phyloP scores from a whole-genome alignment of 2,113 vertebrate genomes.

The Carollia perspicillata region DNA sequence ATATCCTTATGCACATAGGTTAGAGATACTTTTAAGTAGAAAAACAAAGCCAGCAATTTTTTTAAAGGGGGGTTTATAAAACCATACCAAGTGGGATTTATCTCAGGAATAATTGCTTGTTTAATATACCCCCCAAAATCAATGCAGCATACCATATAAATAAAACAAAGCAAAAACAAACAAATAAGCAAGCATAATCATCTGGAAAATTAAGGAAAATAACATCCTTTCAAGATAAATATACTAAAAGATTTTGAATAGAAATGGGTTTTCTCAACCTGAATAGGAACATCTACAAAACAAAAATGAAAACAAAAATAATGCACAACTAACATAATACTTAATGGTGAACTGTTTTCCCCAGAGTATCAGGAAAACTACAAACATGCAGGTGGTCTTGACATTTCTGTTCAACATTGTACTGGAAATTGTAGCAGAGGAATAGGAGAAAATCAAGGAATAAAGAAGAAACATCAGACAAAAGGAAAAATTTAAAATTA shows the following conservation, averaged over 20 bases:
- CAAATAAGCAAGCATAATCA: neutral
- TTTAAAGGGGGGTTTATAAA: neutral
- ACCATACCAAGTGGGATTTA: neutral
- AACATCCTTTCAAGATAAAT: neutral
- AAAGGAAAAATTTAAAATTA: neutral
- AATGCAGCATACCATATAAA: neutral
- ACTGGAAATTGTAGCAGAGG: neutral
- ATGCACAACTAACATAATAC: neutral
- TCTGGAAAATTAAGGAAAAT: neutral
- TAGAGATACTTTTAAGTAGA: neutral
- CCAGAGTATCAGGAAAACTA: neutral
- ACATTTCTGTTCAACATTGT: neutral
- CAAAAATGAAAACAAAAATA: neutral
- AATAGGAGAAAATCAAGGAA: neutral
- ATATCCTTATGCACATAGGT: neutral
- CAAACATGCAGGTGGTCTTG: neutral
- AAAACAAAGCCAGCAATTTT: neutral
- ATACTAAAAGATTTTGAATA: neutral
- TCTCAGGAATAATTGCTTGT: neutral
- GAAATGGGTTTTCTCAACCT: neutral
- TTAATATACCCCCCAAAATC: neutral
- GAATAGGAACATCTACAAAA: neutral
- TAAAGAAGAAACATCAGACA: neutral
- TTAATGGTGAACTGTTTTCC: neutral
- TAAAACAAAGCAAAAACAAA: neutral